A percentile compares a stretch with the other conserved stretches of the same genome.
Evolutionary conservation across 2,888 invertebrate genomes (phyloP).

Genomic region (Papilio elwesi): DNA sequence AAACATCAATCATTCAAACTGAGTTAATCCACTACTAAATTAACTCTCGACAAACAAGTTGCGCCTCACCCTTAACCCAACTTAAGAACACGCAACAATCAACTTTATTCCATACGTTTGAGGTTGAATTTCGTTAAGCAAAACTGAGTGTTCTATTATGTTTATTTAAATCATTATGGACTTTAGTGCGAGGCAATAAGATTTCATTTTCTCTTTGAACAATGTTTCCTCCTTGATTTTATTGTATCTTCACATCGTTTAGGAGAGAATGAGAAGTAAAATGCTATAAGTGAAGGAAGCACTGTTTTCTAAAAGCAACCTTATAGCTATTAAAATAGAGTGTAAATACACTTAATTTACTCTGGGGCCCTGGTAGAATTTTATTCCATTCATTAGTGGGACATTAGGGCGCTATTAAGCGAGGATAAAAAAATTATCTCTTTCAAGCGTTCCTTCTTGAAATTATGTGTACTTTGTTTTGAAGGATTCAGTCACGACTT

Average conservation of each 20-base stretch:
- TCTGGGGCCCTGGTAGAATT: constrained; percentile 47
- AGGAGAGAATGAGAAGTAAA: constrained; percentile 49
- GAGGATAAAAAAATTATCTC: constrained; percentile 56
- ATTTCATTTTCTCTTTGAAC: constrained; percentile 40
- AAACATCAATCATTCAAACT: constrained; percentile 81
- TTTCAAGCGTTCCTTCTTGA: constrained; percentile 38
- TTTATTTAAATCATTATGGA: constrained; percentile 39
- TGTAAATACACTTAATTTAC: constrained; percentile 20
- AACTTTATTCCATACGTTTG: constrained; percentile 52
- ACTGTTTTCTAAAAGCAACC: constrained; percentile 45
- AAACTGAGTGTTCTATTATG: not conserved
- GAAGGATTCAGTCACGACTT: too few species aligned
- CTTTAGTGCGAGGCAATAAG: constrained; percentile 45
- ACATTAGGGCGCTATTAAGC: constrained; percentile 66
- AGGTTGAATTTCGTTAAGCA: constrained; percentile 49
- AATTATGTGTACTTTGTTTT: not conserved
- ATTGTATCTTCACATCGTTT: constrained; percentile 72
- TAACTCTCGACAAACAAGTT: constrained; percentile 73
- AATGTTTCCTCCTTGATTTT: constrained; percentile 67
- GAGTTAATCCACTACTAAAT: constrained; percentile 82
- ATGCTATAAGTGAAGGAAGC: constrained; percentile 49
- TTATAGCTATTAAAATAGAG: not conserved
- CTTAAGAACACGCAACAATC: constrained; percentile 49
- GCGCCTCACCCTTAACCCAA: constrained; percentile 60
- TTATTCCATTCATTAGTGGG: constrained; percentile 66